Conservation (phyloP, 2,888 invertebrate genomes). For the Cosmia trapezina region DNA sequence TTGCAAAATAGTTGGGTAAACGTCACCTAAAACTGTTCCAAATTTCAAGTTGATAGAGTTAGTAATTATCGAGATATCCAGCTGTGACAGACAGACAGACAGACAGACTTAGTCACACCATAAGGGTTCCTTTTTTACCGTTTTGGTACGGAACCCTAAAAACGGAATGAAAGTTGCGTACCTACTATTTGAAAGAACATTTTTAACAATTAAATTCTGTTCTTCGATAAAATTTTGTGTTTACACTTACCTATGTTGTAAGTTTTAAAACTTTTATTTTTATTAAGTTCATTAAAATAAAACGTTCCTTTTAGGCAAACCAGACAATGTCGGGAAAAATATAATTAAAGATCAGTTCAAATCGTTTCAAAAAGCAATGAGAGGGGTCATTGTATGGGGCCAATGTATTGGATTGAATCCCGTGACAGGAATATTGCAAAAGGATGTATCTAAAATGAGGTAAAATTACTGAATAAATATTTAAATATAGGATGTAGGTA, state of each 20-base stretch:
- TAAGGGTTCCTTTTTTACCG: no score
- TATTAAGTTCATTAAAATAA: neutral
- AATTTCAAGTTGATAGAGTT: no score
- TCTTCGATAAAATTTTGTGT: no score
- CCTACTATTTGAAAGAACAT: neutral
- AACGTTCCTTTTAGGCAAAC: slow-evolving; percentile 22
- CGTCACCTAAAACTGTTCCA: no score
- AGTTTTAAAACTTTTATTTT: neutral
- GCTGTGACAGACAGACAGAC: no score
- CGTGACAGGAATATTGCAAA: slow-evolving; percentile 66
- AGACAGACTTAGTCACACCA: no score
- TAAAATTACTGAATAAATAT: slow-evolving; percentile 44
- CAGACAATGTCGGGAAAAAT: neutral
- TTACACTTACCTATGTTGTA: neutral
- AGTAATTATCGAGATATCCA: no score
- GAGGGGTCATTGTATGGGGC: slow-evolving; percentile 68
- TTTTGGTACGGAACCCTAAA: no score
- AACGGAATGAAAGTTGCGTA: neutral
- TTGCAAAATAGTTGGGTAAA: no score
- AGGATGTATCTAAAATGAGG: slow-evolving; percentile 71
- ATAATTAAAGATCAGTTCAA: slow-evolving; percentile 60
- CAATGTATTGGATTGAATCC: slow-evolving; percentile 76
- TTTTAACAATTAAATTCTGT: neutral
- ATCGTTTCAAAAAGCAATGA: slow-evolving; percentile 74
- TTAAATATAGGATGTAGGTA: neutral